Evolutionary conservation across 2,797 vertebrate genomes (phyloP).

Genomic region (Pyrrhura leucotis): DNA sequence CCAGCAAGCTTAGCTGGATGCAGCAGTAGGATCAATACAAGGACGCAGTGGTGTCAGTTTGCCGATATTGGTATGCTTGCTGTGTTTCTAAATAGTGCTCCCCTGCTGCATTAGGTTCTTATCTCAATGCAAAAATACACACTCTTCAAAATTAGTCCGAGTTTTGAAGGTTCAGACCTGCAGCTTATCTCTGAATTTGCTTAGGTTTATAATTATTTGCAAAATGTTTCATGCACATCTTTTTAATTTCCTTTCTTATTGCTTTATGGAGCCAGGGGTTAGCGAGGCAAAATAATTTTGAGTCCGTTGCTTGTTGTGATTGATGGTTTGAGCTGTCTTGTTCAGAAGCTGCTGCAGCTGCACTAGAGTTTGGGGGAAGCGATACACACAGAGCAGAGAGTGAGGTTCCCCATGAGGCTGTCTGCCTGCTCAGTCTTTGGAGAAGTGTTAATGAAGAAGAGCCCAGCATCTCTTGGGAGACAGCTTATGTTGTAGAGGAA

Average conservation of each 20-base stretch:
- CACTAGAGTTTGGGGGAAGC: not conserved
- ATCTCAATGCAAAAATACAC: slow-evolving; percentile 31
- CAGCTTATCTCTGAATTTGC: not conserved
- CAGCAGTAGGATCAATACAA: slow-evolving; percentile 42
- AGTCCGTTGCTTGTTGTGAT: not conserved
- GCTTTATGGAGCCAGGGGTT: not conserved
- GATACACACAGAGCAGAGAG: not conserved
- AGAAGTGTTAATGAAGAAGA: not conserved
- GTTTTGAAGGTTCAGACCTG: slow-evolving; percentile 29
- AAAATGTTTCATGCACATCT: not conserved
- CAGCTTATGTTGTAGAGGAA: not conserved
- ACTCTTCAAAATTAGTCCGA: not conserved
- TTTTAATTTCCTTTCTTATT: slow-evolving; percentile 43
- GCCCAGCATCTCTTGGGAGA: not conserved
- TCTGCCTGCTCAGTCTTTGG: not conserved
- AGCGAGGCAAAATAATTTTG: not conserved
- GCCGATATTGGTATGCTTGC: not conserved
- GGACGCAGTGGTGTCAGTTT: not conserved
- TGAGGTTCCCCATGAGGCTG: not conserved
- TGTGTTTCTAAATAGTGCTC: not conserved
- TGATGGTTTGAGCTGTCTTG: not conserved
- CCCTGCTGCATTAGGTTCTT: slow-evolving; percentile 25
- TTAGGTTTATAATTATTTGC: slow-evolving; percentile 31
- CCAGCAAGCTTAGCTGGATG: slow-evolving; percentile 15
- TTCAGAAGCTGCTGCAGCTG: not conserved